Conservation (phyloP, 2,113 vertebrate species). For the Rousettus leschenaultii region DNA sequence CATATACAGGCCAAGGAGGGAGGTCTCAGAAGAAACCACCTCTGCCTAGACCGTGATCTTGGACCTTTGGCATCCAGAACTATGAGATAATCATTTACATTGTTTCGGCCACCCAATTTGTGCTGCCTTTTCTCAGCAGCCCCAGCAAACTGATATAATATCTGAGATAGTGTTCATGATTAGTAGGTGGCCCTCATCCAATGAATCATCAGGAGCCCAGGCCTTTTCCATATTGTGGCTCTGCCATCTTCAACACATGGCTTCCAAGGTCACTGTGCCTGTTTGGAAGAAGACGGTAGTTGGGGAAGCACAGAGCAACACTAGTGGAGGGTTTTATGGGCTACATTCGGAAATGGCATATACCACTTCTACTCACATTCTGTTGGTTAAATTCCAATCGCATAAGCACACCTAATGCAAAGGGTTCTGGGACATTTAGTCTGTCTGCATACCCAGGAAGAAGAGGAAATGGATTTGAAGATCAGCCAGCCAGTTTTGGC, state of each 20-base stretch:
- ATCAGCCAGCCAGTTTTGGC: not conserved
- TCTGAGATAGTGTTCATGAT: not conserved
- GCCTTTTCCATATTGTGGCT: not conserved
- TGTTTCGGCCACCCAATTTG: not conserved
- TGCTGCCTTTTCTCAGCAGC: not conserved
- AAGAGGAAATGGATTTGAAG: not conserved
- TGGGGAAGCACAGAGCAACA: not conserved
- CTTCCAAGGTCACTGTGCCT: not conserved
- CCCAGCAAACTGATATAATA: not conserved
- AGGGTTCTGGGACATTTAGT: not conserved
- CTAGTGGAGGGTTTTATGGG: not conserved
- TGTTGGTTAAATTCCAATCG: not conserved
- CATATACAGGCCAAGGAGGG: not conserved
- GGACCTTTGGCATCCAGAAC: not conserved
- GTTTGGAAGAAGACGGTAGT: not conserved
- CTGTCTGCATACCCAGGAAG: not conserved
- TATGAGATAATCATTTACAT: not conserved
- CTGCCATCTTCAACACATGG: not conserved
- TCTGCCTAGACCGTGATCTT: not conserved
- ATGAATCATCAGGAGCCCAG: not conserved
- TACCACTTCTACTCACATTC: not conserved
- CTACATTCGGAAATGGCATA: not conserved
- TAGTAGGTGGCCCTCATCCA: not conserved
- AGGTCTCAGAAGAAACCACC: not conserved
- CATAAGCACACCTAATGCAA: not conserved